Base-by-base conservation (phyloP, 1,140 invertebrate genomes). In the Lamellibrachia luymesi region DNA sequence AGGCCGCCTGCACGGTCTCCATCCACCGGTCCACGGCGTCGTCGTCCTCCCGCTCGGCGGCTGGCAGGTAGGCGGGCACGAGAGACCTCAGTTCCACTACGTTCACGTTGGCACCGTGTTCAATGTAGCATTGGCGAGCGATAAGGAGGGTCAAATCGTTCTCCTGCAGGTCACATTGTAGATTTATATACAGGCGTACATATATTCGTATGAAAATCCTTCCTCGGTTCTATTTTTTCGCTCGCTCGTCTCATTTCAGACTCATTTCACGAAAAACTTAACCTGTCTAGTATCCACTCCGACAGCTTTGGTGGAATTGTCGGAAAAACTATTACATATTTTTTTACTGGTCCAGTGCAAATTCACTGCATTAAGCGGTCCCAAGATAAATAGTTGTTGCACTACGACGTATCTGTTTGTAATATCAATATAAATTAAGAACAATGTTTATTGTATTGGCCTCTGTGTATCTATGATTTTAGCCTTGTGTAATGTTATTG, bases 71-170 rank as follows among this genome's bases (percentile, higher is more conserved):
- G 49, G 92, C 27, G 6, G 92, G 92, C 92, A 93, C 52, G 27
- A 93, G 27, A 17, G 52, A 27, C n/a, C n/a, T 7, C 52, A 93
- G 64, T 5, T 51, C 89, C n/a, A 38, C 92, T 50, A 89, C 92
- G 64, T 56, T 90, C 38, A 93, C 51, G 52, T 50, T 50, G 27
- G 49, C 51, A 2, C 92, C 92, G 51, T 90, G 89, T 17, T 93
- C 92, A 17, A 93, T 90, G 92, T 89, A 93, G 89, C 89, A 93
- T 56, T 93, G 92, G 27, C 51, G 27, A 49, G 92, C 92, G 49
- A 89, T 56, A 2, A 93, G 51, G 13, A 93, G 27, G 17, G 92
- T 56, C 38, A 93, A 56, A 8, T 93, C 92, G 38, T 27, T 52
- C 27, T 93, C 92, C 92, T 93, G 89, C 10, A 90, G 51, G 92